Evolutionary conservation across 2,113 vertebrate genomes (phyloP).

Genomic region (Polypterus bichir): DNA sequence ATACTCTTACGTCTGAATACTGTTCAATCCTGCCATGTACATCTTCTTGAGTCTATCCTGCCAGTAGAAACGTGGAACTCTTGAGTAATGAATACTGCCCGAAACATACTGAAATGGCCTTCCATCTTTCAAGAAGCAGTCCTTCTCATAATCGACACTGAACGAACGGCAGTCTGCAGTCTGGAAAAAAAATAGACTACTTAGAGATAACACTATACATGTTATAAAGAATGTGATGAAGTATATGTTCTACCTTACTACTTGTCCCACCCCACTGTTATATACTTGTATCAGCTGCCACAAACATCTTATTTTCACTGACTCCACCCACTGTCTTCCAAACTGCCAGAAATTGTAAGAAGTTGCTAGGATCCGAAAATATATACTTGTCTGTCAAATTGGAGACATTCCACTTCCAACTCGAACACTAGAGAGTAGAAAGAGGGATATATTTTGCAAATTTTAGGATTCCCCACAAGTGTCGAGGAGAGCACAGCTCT

Average conservation of each 20-base stretch:
- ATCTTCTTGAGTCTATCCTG: slow-evolving; percentile 80
- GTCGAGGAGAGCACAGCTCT: no score
- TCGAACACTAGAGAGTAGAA: no score
- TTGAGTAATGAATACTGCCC: slow-evolving; percentile 86
- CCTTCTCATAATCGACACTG: slow-evolving; percentile 58
- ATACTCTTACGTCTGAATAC: slow-evolving; percentile 74
- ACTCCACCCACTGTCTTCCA: no score
- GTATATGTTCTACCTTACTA: background rate
- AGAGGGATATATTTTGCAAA: no score
- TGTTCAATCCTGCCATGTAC: slow-evolving; percentile 78
- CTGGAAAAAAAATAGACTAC: slow-evolving; percentile 24
- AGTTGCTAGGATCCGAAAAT: no score
- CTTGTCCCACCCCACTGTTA: background rate
- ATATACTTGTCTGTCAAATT: no score
- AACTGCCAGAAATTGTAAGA: no score
- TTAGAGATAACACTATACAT: background rate
- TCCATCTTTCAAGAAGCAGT: slow-evolving; percentile 75
- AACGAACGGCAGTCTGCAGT: slow-evolving; percentile 48
- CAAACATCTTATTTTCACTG: no score
- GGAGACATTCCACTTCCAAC: no score
- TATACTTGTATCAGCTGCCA: background rate
- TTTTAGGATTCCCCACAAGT: no score
- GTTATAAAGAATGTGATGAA: background rate
- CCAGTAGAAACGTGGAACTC: slow-evolving; percentile 74
- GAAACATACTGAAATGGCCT: slow-evolving; percentile 76